phyloP scores from a whole-genome alignment of 2,797 vertebrate genomes.

The Diceros bicornis region DNA sequence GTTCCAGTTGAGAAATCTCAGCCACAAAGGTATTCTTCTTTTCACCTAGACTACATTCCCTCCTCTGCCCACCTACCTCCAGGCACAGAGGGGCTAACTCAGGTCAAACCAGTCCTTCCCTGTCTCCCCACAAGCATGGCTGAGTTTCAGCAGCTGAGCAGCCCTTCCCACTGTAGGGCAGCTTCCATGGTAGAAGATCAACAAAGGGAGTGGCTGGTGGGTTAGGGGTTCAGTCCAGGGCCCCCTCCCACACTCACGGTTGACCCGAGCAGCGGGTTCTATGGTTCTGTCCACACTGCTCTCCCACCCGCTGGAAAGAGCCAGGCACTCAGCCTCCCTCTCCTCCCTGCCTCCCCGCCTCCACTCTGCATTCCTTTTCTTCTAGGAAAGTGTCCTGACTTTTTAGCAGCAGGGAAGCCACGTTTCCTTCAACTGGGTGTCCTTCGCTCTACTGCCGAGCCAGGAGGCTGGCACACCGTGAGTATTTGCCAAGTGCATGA shows the following conservation, averaged over 20 bases:
- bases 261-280: neutral
- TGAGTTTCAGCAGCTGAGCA: neutral
- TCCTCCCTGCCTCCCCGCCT: neutral
- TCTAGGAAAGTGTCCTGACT: neutral
- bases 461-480: neutral
- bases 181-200: neutral
- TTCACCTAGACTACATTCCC: neutral
- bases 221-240: neutral
- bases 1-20: slow-evolving; percentile 35
- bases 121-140: neutral
- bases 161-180: no score
- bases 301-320: neutral
- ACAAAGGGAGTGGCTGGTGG: neutral
- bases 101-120: neutral
- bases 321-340: neutral
- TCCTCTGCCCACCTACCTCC: neutral
- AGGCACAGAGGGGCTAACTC: neutral
- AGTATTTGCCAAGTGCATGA: neutral
- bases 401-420: neutral
- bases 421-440: neutral
- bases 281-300: neutral
- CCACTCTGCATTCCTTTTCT: neutral
- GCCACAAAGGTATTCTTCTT: slow-evolving; percentile 3
- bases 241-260: neutral
- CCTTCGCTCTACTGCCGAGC: neutral